A percentile compares a stretch with the other conserved stretches of the same genome.
Conservation (phyloP, 1,140 invertebrate genomes). For the Aphaenogaster floridana region DNA sequence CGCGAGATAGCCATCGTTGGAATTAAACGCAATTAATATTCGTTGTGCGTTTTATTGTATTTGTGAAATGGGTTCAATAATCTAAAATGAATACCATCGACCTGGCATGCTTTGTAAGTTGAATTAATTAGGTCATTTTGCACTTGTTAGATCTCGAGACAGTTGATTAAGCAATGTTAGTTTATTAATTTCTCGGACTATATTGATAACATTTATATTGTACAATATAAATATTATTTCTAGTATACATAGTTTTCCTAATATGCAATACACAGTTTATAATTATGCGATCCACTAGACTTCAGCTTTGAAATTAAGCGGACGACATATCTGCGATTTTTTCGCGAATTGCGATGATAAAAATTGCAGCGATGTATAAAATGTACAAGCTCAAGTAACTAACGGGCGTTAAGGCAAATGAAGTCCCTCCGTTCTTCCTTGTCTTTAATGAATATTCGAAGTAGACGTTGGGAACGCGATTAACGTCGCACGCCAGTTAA, state of each 20-base stretch:
- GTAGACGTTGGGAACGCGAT: slow-evolving; percentile 27
- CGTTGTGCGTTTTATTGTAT: slow-evolving; percentile 58
- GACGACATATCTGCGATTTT: not conserved
- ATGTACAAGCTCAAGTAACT: not conserved
- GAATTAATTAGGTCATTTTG: slow-evolving; percentile 50
- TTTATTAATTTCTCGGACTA: slow-evolving; percentile 33
- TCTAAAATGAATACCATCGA: slow-evolving; percentile 46
- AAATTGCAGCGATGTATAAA: slow-evolving; percentile 25
- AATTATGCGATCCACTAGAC: not conserved
- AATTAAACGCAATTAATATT: slow-evolving; percentile 64
- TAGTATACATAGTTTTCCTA: not conserved
- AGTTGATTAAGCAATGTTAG: slow-evolving; percentile 41
- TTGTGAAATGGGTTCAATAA: slow-evolving; percentile 55
- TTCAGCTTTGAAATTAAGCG: not conserved
- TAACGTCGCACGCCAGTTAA: slow-evolving; percentile 64
- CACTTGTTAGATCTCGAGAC: slow-evolving; percentile 42
- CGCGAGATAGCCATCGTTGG: slow-evolving; percentile 47
- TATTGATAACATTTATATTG: slow-evolving; percentile 15
- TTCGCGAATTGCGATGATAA: not conserved
- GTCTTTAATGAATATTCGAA: slow-evolving; percentile 59
- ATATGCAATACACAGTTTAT: not conserved
- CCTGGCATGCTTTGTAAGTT: slow-evolving; percentile 29
- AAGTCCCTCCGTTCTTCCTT: not conserved
- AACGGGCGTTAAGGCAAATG: not conserved
- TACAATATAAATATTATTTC: not conserved